Evolutionary conservation across 1,140 invertebrate genomes (phyloP).

Genomic region (Drosophila nikananu): DNA sequence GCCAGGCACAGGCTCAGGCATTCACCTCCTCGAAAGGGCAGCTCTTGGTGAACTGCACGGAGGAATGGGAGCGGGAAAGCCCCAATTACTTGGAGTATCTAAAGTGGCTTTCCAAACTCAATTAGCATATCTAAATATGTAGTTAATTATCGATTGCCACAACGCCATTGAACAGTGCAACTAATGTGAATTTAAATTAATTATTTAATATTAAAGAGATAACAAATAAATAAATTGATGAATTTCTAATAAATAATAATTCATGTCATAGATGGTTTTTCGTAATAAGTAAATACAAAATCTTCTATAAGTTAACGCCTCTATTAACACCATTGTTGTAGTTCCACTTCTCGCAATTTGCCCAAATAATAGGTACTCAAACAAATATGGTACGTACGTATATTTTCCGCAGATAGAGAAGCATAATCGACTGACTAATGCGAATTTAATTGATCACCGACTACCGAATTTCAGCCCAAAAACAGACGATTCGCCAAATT

Average conservation of each 20-base stretch:
- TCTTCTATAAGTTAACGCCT: background rate
- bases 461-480: slow-evolving; percentile 21
- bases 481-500: slow-evolving; percentile 37
- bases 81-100: slow-evolving; percentile 5
- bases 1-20: slow-evolving; percentile 12
- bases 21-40: slow-evolving; percentile 41
- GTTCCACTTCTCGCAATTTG: background rate
- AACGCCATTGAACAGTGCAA: background rate
- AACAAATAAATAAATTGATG: too few relatives aligned
- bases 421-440: slow-evolving; percentile 46
- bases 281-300: too few relatives aligned
- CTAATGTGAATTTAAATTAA: too few relatives aligned
- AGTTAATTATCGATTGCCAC: too few relatives aligned
- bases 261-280: too few relatives aligned
- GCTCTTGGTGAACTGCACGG: background rate
- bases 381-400: background rate
- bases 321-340: background rate
- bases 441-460: slow-evolving; percentile 68
- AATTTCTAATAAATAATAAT: background rate
- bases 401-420: background rate
- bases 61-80: background rate
- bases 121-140: slow-evolving; percentile 2
- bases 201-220: too few relatives aligned
- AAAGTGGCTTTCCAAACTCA: background rate
- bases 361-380: background rate